Evolutionary conservation across 2,888 invertebrate species (phyloP).

Genomic region (Apamea monoglypha): DNA sequence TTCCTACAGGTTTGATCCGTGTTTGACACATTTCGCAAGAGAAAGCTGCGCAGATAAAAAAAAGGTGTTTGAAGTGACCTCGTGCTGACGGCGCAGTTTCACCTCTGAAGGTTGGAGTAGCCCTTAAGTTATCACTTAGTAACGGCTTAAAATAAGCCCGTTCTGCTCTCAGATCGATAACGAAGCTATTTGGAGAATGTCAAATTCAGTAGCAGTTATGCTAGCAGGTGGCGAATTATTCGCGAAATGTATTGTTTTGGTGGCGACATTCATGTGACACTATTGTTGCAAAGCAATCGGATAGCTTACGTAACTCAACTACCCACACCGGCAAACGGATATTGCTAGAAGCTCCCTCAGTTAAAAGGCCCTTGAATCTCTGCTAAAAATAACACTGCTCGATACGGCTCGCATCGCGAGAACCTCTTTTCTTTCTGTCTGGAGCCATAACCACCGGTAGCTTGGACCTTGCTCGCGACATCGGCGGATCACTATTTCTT

Average conservation of each 20-base stretch:
- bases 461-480: not conserved
- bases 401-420: not conserved
- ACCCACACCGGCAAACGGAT: not conserved
- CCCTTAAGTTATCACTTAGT: slow-evolving; percentile 50
- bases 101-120: slow-evolving; percentile 65
- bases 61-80: slow-evolving; percentile 54
- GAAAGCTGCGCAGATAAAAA: slow-evolving; percentile 22
- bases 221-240: not conserved
- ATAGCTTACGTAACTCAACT: not conserved
- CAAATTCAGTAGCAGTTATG: not conserved
- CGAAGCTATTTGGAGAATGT: not conserved
- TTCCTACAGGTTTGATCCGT: not conserved
- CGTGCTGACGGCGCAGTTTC: slow-evolving; percentile 63
- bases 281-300: not conserved
- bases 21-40: not conserved
- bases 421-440: not conserved
- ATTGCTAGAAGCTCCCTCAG: not conserved
- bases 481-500: not conserved
- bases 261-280: not conserved
- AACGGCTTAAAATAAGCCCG: slow-evolving; percentile 25
- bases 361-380: not conserved
- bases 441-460: not conserved
- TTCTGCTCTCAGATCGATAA: slow-evolving; percentile 1
- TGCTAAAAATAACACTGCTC: not conserved
- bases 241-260: not conserved